Base-by-base conservation (phyloP, 2,888 invertebrate genomes). In the Emesis furor region DNA sequence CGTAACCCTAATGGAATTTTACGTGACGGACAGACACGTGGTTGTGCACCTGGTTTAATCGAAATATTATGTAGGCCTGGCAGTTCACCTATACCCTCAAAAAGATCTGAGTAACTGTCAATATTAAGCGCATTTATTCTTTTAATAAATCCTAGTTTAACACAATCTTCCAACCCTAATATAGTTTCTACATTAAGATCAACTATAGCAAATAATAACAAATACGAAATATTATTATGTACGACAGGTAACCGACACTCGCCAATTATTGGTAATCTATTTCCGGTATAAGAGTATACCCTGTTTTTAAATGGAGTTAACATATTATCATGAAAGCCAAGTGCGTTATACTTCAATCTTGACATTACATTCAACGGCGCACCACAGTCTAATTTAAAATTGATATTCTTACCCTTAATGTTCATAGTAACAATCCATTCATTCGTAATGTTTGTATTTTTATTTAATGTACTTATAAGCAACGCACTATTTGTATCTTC, bases 331-430 rank as follows among this genome's bases (percentile, higher is more conserved):
- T 17, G n/a, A n/a, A 55, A 12, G 0, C 55, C 55, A 17, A 55
- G 17, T 17, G 55, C n/a, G 6, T 55, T 3, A 55, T 55, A 12
- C 12, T 8, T 55, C n/a, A 10, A 7, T 3, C 14, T 62, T 24
- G 78, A 81, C 24, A 84, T n/a, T 17, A 78, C 83, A 73, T 79
- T 79, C 42, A 78, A 10, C 6, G 69, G 67, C 2, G 79, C 73
- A 24, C 78, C 83, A 2, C 77, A 73, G 74, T 84, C 81, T 17
- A 81, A 17, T 62, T 84, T 79, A 76, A 81, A 81, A 30, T 77
- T 74, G 59, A 55, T 5, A 55, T 59, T 32, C 35, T 14, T 51
- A 39, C 77, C 69, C 30, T 79, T 5, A 82, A 42, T 5, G 14
- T 72, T 78, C 76, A 86, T 80, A 69, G 80, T 62, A 77, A 80